Evolutionary conservation across 2,888 invertebrate species (phyloP).

Genomic region (Nomada fabriciana): DNA sequence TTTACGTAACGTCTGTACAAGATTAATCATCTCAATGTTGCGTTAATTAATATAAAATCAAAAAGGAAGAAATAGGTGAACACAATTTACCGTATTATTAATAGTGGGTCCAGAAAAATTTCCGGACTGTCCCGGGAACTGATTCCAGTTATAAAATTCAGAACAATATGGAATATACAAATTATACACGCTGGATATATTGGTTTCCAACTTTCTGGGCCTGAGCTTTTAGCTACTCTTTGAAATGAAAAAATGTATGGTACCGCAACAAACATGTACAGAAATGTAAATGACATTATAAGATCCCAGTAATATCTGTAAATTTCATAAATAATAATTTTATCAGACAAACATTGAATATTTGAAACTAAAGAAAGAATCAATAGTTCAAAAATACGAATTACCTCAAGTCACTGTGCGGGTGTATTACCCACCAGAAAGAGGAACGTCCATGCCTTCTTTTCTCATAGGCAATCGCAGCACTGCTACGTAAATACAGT

Average conservation of each 20-base stretch:
- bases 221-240: conserved; percentile 64
- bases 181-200: conserved; percentile 70
- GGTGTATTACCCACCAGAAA: conserved; percentile 81
- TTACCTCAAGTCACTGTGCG: conserved; percentile 79
- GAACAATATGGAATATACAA: conserved; percentile 75
- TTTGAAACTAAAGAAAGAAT: background rate
- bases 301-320: conserved; percentile 77
- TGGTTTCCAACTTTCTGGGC: conserved; percentile 43
- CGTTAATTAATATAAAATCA: background rate
- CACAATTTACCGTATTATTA: conserved; percentile 70
- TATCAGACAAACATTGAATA: background rate
- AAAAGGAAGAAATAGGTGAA: background rate
- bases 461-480: conserved; percentile 80
- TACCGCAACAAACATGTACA: conserved; percentile 74
- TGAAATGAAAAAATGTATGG: conserved; percentile 75
- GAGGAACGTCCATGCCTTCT: conserved; percentile 76
- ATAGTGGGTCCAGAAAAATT: conserved; percentile 72
- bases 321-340: conserved; percentile 8
- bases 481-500: conserved; percentile 78
- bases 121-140: conserved; percentile 72
- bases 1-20: conserved; percentile 78
- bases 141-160: conserved; percentile 81
- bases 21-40: conserved; percentile 17
- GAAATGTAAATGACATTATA: conserved; percentile 75
- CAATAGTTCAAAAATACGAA: no score